Evolutionary conservation across 2,113 vertebrate species (phyloP).

Genomic region (Picathartes gymnocephalus): DNA sequence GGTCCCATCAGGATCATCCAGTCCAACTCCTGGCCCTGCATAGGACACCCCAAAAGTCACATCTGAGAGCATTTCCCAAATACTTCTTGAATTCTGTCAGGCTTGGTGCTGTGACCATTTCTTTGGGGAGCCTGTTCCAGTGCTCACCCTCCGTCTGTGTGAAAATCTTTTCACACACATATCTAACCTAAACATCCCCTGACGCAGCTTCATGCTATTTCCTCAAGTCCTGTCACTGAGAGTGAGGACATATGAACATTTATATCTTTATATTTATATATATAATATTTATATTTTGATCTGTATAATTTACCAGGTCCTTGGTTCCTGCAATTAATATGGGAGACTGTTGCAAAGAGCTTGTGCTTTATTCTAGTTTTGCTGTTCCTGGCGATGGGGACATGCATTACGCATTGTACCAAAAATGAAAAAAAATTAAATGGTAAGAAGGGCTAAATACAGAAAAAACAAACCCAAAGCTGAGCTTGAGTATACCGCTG

Average conservation of each 20-base stretch:
- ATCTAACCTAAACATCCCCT: neutral
- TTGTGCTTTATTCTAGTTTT: neutral
- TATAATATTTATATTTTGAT: neutral
- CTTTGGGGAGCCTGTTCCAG: neutral
- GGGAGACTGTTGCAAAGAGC: neutral
- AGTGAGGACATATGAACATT: neutral
- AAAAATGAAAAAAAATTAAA: neutral
- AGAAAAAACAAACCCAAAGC: neutral
- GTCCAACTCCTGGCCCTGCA: neutral
- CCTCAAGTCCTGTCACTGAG: neutral
- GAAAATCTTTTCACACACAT: neutral
- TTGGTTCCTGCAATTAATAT: neutral
- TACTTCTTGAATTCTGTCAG: neutral
- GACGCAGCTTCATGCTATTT: neutral
- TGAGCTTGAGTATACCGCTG: neutral
- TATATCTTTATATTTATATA: neutral
- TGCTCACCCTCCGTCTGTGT: neutral
- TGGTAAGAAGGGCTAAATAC: neutral
- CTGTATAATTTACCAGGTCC: neutral
- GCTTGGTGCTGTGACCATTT: neutral
- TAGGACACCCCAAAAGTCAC: neutral
- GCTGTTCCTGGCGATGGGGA: neutral
- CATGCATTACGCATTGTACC: neutral
- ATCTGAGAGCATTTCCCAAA: neutral
- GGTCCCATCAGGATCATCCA: too few species aligned